These are phyloP conservation scores for Hydropotes inermis DNA, from an alignment of 2,113 vertebrate species.

Conservation along the genomic window DNA sequence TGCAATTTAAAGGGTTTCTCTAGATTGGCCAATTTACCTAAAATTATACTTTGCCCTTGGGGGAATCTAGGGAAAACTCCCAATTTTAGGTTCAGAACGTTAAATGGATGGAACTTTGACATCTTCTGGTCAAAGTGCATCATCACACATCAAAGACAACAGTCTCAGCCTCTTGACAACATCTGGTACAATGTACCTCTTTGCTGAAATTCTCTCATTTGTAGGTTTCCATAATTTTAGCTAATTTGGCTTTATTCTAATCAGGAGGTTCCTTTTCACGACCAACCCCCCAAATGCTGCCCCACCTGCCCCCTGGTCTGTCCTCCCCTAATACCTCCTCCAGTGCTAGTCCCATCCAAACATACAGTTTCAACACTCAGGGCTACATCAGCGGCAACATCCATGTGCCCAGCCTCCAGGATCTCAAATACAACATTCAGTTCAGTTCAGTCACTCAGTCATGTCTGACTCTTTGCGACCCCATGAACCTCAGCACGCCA, in stretches of 20 bases:
- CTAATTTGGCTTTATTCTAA: neutral
- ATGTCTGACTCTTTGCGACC: too few species aligned
- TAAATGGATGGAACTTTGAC: neutral
- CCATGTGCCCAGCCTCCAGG: neutral
- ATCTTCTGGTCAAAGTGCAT: neutral
- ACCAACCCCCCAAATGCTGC: neutral
- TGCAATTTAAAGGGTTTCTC: neutral
- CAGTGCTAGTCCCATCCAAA: accelerated
- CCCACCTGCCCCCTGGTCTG: neutral
- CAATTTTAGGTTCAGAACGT: neutral
- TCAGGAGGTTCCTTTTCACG: neutral
- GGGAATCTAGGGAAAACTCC: neutral
- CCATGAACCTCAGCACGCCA: too few species aligned
- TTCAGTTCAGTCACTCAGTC: too few species aligned
- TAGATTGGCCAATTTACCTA: neutral
- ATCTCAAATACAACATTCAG: neutral
- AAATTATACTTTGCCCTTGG: neutral
- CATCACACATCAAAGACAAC: neutral
- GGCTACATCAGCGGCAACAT: accelerated
- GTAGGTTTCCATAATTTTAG: neutral
- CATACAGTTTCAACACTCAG: neutral
- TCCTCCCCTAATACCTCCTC: neutral
- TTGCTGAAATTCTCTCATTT: neutral
- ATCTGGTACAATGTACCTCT: neutral
- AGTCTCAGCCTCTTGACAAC: neutral